These are phyloP conservation scores for Channa maculata DNA, from an alignment of 2,113 vertebrate species.

Conservation along the genomic window DNA sequence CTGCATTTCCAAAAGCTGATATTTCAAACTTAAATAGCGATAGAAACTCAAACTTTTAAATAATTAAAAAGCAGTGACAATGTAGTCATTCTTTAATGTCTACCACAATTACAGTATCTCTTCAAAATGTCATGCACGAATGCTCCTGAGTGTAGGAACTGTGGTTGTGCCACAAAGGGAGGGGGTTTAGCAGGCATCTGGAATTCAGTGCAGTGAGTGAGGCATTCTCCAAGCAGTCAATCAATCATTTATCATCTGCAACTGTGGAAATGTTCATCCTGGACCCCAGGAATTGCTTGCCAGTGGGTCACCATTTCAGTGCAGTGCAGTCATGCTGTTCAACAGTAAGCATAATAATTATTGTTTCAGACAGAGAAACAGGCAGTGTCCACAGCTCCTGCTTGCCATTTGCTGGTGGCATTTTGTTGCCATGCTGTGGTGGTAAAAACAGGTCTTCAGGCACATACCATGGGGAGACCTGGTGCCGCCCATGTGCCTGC, in stretches of 20 bases:
- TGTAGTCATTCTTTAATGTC: conserved; percentile 19
- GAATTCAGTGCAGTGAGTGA: conserved; percentile 77
- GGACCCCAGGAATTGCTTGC: conserved; percentile 58
- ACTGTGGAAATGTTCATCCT: conserved; percentile 60
- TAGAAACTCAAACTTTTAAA: conserved; percentile 15
- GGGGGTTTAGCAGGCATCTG: conserved; percentile 75
- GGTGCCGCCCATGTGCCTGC: conserved; percentile 82
- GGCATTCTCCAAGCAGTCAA: conserved; percentile 75
- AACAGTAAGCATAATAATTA: conserved; percentile 67
- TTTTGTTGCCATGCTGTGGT: conserved; percentile 62
- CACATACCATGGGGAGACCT: conserved; percentile 88
- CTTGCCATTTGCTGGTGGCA: conserved; percentile 58
- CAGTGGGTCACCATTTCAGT: conserved; percentile 69
- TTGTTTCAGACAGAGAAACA: conserved; percentile 61
- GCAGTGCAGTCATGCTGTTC: conserved; percentile 83
- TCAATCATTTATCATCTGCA: conserved; percentile 67
- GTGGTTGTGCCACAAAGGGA: conserved; percentile 59
- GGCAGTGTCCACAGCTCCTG: conserved; percentile 69
- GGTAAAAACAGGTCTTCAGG: conserved; percentile 63
- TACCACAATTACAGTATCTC: conserved; percentile 33
- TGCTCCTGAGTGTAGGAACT: conserved; percentile 40
- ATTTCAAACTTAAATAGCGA: conserved; percentile 35
- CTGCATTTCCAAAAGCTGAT: conserved; percentile 41
- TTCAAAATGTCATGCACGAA: conserved; percentile 72
- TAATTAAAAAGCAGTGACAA: conserved; percentile 26